These are phyloP conservation scores for Malthinus seriepunctatus DNA, from an alignment of 2,888 invertebrate genomes.

Conservation along the genomic window DNA sequence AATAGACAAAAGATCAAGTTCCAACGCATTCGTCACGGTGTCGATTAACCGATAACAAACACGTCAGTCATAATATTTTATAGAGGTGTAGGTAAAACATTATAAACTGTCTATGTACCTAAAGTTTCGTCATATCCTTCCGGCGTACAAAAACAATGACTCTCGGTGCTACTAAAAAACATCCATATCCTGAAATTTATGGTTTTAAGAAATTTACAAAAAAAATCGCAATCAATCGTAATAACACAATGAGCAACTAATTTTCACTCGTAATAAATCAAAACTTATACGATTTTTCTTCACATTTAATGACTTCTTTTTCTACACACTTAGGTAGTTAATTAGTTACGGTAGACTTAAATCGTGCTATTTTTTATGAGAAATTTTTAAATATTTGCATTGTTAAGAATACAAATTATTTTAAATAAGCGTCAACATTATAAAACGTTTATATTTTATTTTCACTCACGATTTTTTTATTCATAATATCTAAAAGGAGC, in stretches of 20 bases:
- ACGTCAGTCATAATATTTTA: background rate
- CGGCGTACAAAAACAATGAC: conserved; percentile 26
- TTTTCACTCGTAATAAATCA: background rate
- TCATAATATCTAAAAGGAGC: too few species aligned
- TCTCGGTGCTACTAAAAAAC: conserved; percentile 5
- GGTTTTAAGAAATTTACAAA: background rate
- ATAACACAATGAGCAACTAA: conserved; percentile 2
- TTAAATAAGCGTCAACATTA: background rate
- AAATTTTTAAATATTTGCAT: conserved; percentile 4
- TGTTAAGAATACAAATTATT: background rate
- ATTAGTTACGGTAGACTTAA: conserved; percentile 1
- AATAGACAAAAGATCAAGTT: too few species aligned
- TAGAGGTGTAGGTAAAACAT: conserved; percentile 24
- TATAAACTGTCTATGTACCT: conserved; percentile 25
- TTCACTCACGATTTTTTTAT: conserved; percentile 3
- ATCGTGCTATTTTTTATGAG: conserved; percentile 4
- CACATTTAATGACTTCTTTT: background rate
- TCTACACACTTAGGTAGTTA: background rate
- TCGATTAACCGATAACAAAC: conserved; percentile 13
- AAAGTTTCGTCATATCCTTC: conserved; percentile 28
- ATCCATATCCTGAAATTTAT: conserved; percentile 5
- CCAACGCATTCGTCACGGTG: conserved; percentile 15
- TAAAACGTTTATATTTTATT: conserved; percentile 1
- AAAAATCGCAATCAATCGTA: conserved; percentile 3
- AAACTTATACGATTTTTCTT: background rate